These are phyloP conservation scores for Tenebrio molitor DNA, from an alignment of 1,140 invertebrate genomes.

Conservation along the genomic window DNA sequence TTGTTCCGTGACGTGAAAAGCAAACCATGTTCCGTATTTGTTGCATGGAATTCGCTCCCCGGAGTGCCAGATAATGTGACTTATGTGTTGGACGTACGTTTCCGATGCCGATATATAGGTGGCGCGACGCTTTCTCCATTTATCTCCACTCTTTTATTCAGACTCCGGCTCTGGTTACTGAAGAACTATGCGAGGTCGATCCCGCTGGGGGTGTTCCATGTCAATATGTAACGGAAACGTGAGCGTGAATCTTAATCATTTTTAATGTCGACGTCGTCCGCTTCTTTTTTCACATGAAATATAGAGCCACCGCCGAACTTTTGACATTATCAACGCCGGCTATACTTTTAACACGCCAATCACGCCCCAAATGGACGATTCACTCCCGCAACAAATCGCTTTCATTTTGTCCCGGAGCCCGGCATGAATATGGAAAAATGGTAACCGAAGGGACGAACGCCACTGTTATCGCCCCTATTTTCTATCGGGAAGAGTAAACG, in stretches of 20 bases:
- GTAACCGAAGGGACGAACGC: neutral
- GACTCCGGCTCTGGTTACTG: constrained; percentile 44
- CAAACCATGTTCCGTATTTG: constrained; percentile 41
- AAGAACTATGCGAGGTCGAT: constrained; percentile 33
- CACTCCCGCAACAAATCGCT: constrained; percentile 6
- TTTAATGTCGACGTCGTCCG: constrained; percentile 32
- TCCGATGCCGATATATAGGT: constrained; percentile 50
- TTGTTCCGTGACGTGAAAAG: constrained; percentile 53
- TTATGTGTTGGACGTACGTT: constrained; percentile 47
- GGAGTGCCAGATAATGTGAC: constrained; percentile 42
- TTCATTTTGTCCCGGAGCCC: neutral
- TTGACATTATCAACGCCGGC: constrained; percentile 14
- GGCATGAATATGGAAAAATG: constrained; percentile 4
- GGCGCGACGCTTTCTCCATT: constrained; percentile 45
- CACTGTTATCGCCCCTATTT: neutral
- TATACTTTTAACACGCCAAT: constrained; percentile 23
- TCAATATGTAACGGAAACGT: constrained; percentile 51
- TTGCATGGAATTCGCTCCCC: constrained; percentile 26
- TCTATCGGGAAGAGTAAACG: constrained; percentile 38
- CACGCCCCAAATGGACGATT: constrained; percentile 13
- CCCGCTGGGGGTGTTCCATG: constrained; percentile 43
- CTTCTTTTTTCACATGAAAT: constrained; percentile 21
- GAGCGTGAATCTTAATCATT: constrained; percentile 49
- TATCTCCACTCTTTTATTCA: constrained; percentile 47
- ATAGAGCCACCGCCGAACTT: neutral